Evolutionary conservation across 2,797 vertebrate species (phyloP).

Genomic region (Margarornis squamiger): DNA sequence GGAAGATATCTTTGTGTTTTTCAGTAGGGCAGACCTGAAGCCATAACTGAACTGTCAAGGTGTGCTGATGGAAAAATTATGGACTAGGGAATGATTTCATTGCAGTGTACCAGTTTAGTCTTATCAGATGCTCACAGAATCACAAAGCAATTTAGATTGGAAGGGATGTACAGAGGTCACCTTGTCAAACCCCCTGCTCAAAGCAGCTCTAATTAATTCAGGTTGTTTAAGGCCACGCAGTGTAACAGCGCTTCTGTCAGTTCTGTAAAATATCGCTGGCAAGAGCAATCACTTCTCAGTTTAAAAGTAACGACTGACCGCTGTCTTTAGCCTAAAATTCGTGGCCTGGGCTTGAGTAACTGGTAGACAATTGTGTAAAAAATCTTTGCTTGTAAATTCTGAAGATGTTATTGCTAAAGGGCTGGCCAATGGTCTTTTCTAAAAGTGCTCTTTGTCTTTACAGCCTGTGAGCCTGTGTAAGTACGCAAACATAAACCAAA

Average conservation of each 20-base stretch:
- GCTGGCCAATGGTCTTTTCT: slow-evolving; percentile 7
- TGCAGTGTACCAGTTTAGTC: background rate
- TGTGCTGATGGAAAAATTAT: background rate
- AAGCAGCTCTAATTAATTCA: background rate
- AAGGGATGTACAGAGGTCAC: background rate
- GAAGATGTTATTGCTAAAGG: background rate
- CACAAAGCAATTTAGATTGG: background rate
- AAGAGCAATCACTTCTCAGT: background rate
- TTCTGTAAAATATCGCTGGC: background rate
- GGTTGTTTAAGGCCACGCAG: background rate
- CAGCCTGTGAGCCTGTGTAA: background rate
- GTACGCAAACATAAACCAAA: background rate
- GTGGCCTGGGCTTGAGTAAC: background rate
- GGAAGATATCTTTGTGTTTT: background rate
- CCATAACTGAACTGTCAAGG: background rate
- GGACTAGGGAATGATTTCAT: background rate
- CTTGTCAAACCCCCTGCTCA: background rate
- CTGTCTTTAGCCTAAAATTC: background rate
- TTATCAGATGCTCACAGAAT: background rate
- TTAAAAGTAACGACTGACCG: background rate
- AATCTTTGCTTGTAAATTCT: background rate
- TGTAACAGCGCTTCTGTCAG: background rate
- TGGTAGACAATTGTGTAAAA: background rate
- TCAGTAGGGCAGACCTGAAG: background rate
- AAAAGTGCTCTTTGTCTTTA: background rate